phyloP scores from a whole-genome alignment of 2,888 invertebrate species.

The Chorisops tibialis region DNA sequence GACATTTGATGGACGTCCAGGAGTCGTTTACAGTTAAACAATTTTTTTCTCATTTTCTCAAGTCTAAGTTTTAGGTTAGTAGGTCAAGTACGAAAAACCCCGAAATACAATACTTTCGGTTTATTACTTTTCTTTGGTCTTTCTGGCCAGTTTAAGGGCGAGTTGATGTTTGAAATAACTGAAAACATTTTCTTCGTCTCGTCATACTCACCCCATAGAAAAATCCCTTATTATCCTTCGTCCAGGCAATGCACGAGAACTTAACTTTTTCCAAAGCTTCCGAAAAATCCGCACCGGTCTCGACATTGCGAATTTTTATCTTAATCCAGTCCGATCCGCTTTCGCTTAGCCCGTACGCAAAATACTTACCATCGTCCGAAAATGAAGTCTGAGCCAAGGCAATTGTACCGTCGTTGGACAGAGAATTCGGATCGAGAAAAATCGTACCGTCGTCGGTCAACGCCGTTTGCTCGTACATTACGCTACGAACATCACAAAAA shows the following conservation, averaged over 20 bases:
- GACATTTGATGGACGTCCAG: too few relatives aligned
- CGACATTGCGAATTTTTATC: conserved; percentile 76
- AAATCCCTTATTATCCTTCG: conserved; percentile 89
- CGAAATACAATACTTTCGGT: too few relatives aligned
- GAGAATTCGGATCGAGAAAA: conserved; percentile 91
- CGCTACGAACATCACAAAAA: conserved; percentile 58
- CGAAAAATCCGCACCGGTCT: conserved; percentile 73
- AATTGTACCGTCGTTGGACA: conserved; percentile 88
- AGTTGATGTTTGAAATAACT: too few relatives aligned
- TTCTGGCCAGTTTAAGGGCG: too few relatives aligned
- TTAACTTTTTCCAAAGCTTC: conserved; percentile 91
- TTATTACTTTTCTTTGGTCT: too few relatives aligned
- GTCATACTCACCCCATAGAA: conserved; percentile 85
- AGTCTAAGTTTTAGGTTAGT: too few relatives aligned
- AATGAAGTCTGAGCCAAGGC: conserved; percentile 73
- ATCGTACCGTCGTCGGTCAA: conserved; percentile 72
- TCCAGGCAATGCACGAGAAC: conserved; percentile 89
- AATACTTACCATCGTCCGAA: conserved; percentile 83
- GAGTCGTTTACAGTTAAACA: too few relatives aligned
- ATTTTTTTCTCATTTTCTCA: too few relatives aligned
- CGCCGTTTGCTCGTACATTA: conserved; percentile 82
- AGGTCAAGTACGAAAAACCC: too few relatives aligned
- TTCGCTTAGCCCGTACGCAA: conserved; percentile 87
- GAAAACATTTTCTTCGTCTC: too few relatives aligned
- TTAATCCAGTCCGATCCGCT: conserved; percentile 97